Conservation (phyloP, 2,888 invertebrate species). For the Drosophila conformis region DNA sequence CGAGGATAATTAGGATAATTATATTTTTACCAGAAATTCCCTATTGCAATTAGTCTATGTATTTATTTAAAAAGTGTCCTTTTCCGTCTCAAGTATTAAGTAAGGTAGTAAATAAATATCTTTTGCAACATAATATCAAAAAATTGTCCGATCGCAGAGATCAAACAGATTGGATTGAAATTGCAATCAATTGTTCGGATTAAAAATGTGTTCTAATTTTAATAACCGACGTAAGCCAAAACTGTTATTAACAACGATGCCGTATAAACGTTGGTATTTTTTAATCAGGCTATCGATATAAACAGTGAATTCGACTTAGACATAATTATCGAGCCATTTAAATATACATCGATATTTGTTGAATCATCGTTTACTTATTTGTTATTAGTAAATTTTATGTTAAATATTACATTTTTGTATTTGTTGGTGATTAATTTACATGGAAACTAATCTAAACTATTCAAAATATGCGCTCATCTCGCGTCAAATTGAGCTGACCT, state of each 20-base stretch:
- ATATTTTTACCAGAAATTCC: neutral
- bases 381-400: slow-evolving; percentile 52
- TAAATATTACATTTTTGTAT: slow-evolving; percentile 32
- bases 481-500: slow-evolving; percentile 47
- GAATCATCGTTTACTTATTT: slow-evolving; percentile 32
- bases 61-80: neutral
- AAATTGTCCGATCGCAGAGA: neutral
- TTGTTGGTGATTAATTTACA: slow-evolving; percentile 37
- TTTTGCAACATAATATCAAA: neutral
- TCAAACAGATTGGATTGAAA: neutral
- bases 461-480: slow-evolving; percentile 66
- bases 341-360: slow-evolving; percentile 29
- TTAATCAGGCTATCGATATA: neutral
- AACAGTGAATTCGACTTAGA: neutral
- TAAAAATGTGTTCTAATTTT: neutral
- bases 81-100: neutral
- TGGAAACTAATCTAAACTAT: slow-evolving; percentile 42
- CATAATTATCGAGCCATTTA: neutral
- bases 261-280: slow-evolving; percentile 1
- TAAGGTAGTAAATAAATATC: neutral
- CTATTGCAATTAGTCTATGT: neutral
- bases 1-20: no score
- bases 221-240: neutral
- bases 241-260: neutral
- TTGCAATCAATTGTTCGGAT: neutral